Base-by-base conservation (phyloP, 2,113 vertebrate species). In the Bostrychus sinensis region DNA sequence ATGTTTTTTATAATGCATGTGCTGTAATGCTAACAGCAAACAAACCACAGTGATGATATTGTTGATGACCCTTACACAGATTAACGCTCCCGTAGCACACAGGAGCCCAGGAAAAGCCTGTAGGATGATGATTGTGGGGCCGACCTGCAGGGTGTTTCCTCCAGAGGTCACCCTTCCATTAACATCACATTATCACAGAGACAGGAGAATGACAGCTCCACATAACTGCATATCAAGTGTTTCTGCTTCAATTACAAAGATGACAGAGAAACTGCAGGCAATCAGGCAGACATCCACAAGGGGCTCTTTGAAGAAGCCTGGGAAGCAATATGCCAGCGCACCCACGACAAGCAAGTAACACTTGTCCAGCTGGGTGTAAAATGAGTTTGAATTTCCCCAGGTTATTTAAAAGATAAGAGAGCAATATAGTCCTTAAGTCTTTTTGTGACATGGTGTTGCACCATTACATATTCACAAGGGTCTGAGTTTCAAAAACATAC, bases 161-260 rank as follows among this genome's bases (percentile, higher is more conserved):
- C 67, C 46, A 60, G 64, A 77, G 76, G 70, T 43, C 36, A 70
- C 62, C 56, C 42, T 71, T 78, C 59, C 25, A 89, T 85, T 82
- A 86, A 75, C 76, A 82, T 71, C 70, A 83, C 75, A 91, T 87
- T 81, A 86, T 69, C 66, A 12, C 42, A 58, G 32, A 75, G 75
- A 64, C 64, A 45, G 60, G 50, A 17, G 32, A 38, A 39, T 76
- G 84, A 78, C 84, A 82, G 72, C 62, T 74, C 38, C 61, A 82
- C 89, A 78, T 45, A 58, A 42, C 65, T 73, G 62, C 71, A 62
- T 50, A 75, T 83, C 81, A 87, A 72, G 42, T 20, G 62, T 79
- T 77, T 88, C 77, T 72, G 68, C 78, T 80, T 86, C 86, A 83
- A 83, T 89, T 86, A 84, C 30, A 10, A 20, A 53, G 69, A 80